Percentiles rank a stretch among this genome's conserved stretches.
Evolutionary conservation across 1,140 invertebrate species (phyloP).

Genomic region (Carposina sasakii): DNA sequence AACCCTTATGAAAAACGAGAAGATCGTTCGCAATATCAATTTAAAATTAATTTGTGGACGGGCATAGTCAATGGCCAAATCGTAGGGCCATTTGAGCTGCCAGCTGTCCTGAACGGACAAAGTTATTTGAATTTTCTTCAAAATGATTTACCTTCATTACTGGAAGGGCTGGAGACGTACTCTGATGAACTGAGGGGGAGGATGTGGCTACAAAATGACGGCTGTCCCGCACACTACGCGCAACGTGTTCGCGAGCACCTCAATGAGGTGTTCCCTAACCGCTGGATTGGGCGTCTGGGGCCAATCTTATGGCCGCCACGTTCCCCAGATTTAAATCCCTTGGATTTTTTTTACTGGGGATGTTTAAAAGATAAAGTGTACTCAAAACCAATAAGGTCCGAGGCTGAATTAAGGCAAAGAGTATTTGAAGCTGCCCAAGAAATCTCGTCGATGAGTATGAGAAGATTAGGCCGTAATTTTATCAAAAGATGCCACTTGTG

Average conservation of each 20-base stretch:
- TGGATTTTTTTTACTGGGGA: conserved; percentile 30
- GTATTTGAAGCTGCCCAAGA: conserved; percentile 17
- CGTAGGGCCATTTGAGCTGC: conserved; percentile 16
- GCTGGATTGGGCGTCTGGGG: conserved; percentile 26
- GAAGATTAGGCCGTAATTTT: neutral
- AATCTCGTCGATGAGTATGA: conserved; percentile 2
- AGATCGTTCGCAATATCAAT: neutral
- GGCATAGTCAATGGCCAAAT: conserved; percentile 1
- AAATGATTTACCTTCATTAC: conserved; percentile 14
- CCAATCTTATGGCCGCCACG: conserved; percentile 24
- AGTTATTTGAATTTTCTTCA: neutral
- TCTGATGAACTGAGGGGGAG: neutral
- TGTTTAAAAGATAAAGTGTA: conserved; percentile 27
- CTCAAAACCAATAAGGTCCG: conserved; percentile 6
- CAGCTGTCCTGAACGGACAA: conserved; percentile 11
- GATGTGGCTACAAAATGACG: conserved; percentile 3
- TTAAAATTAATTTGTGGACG: conserved; percentile 11
- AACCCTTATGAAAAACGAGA: conserved; percentile 5
- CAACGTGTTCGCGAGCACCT: conserved; percentile 15
- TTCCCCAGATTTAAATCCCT: conserved; percentile 28
- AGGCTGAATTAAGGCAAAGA: conserved; percentile 14
- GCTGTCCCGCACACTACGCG: conserved; percentile 9
- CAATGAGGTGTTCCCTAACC: conserved; percentile 12
- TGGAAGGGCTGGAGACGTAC: conserved; percentile 12
- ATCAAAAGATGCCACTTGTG: neutral